Percentiles rank a stretch among this genome's conserved stretches.
phyloP scores from a whole-genome alignment of 2,797 vertebrate species.

The Ispidina picta region DNA sequence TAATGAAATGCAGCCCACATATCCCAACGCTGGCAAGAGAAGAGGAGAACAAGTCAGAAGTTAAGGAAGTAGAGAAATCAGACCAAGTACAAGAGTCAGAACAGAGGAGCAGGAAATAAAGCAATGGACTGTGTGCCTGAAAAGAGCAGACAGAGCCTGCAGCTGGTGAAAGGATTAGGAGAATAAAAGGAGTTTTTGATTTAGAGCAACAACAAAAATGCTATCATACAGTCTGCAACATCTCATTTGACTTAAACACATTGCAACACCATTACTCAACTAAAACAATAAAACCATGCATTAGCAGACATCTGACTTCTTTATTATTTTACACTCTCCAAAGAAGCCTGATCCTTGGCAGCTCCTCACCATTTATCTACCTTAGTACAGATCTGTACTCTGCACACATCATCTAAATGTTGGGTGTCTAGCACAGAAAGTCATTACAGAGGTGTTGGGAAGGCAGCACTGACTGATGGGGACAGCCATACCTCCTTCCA shows the following conservation, averaged over 20 bases:
- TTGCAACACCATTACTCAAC: not conserved
- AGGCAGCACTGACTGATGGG: too few relatives aligned
- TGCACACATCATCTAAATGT: not conserved
- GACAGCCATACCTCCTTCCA: not conserved
- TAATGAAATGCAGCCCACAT: conserved; percentile 73
- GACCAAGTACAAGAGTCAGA: conserved; percentile 62
- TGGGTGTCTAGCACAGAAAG: not conserved
- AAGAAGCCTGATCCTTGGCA: not conserved
- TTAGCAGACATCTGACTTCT: not conserved
- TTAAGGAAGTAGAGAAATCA: conserved; percentile 65
- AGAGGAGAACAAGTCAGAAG: conserved; percentile 65
- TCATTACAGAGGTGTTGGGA: not conserved
- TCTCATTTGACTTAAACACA: conserved; percentile 30
- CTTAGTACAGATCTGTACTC: not conserved
- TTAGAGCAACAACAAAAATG: conserved; percentile 33
- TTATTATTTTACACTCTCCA: not conserved
- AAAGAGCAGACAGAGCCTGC: conserved; percentile 64
- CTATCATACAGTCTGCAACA: conserved; percentile 24
- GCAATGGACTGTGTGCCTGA: conserved; percentile 53
- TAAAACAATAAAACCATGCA: not conserved
- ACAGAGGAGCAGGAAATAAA: conserved; percentile 67
- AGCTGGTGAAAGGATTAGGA: conserved; percentile 58
- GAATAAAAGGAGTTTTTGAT: conserved; percentile 51
- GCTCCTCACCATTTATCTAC: not conserved
- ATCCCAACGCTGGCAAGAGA: conserved; percentile 53